phyloP scores from a whole-genome alignment of 92 coral and sea anemone genomes.

The Epizoanthus fatuus region DNA sequence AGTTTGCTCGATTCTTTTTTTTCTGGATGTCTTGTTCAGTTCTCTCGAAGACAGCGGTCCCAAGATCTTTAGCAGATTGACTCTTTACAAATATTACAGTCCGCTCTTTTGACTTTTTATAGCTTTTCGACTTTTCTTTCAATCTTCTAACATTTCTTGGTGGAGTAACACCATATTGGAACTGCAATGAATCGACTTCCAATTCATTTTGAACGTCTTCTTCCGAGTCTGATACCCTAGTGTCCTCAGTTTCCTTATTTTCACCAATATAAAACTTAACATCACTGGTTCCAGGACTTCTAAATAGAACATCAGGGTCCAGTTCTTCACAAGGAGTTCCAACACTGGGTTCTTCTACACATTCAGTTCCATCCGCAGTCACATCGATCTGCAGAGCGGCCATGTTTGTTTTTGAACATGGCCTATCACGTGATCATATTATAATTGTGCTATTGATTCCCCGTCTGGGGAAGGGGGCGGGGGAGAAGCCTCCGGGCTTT shows the following conservation, averaged over 20 bases:
- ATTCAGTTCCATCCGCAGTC: conserved; percentile 43
- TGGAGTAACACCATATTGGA: conserved; percentile 77
- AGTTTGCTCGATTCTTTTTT: conserved; percentile 68
- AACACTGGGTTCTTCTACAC: conserved; percentile 43
- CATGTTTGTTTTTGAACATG: conserved; percentile 60
- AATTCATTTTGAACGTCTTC: conserved; percentile 67
- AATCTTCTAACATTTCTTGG: conserved; percentile 85
- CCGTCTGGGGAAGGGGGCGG: too few species aligned
- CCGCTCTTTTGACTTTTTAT: conserved; percentile 56
- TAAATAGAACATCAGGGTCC: conserved; percentile 79
- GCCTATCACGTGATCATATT: conserved; percentile 20
- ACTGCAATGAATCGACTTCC: conserved; percentile 39
- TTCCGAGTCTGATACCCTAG: conserved; percentile 62
- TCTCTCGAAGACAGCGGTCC: conserved; percentile 45
- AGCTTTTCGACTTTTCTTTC: conserved; percentile 74
- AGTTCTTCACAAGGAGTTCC: conserved; percentile 82
- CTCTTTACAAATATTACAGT: conserved; percentile 40
- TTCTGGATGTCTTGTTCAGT: conserved; percentile 72
- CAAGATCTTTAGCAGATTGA: conserved; percentile 49
- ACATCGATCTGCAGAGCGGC: conserved; percentile 66
- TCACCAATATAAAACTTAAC: conserved; percentile 52
- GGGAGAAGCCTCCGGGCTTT: too few species aligned
- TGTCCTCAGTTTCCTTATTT: conserved; percentile 35
- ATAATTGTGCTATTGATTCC: background rate
- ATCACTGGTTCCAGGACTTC: conserved; percentile 35